Conservation (phyloP, 2,113 vertebrate genomes). For the Halichoerus grypus region DNA sequence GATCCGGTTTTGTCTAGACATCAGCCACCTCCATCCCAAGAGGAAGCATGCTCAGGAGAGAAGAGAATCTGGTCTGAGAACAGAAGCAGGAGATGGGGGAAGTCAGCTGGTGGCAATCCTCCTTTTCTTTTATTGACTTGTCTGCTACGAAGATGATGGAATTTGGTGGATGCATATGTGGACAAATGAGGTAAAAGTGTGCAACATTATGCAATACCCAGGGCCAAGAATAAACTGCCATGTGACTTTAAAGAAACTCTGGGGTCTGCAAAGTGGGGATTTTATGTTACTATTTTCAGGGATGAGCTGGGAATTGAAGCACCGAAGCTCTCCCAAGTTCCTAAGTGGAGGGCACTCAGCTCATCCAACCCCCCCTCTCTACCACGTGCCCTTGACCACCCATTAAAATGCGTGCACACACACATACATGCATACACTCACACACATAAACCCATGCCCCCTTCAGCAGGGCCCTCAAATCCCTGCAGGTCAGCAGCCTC, state of each 20-base stretch:
- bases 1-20: neutral
- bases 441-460: neutral
- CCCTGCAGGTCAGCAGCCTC: neutral
- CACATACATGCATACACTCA: neutral
- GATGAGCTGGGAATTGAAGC: neutral
- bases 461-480: neutral
- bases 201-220: neutral
- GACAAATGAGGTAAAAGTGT: neutral
- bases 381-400: neutral
- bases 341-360: neutral
- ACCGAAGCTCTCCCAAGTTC: neutral
- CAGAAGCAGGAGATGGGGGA: neutral
- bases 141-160: neutral
- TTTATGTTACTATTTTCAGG: neutral
- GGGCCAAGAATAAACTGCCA: neutral
- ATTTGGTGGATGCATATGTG: neutral
- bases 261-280: neutral
- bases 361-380: neutral
- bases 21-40: neutral
- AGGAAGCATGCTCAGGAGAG: neutral
- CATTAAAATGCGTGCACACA: neutral
- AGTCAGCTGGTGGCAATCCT: neutral
- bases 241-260: neutral
- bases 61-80: neutral
- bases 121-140: neutral